These are phyloP conservation scores for Rutpela maculata DNA, from an alignment of 2,888 invertebrate species.

Conservation along the genomic window DNA sequence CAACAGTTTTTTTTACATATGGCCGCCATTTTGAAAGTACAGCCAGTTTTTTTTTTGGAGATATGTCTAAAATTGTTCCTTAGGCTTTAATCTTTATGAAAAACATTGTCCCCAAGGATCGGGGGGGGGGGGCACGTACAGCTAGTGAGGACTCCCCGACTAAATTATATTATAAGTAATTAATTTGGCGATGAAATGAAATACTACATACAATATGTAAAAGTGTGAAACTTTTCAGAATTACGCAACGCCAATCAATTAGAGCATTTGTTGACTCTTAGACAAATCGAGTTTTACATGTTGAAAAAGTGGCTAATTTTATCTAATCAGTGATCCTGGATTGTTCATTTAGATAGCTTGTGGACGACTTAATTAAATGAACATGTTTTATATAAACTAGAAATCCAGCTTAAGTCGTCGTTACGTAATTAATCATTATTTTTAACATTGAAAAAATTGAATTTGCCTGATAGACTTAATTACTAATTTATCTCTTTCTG, in stretches of 20 bases:
- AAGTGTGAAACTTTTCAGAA: not conserved
- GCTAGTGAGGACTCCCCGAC: too few relatives aligned
- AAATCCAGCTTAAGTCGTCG: not conserved
- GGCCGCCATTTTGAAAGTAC: too few relatives aligned
- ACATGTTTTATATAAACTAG: not conserved
- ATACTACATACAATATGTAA: not conserved
- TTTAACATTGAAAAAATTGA: not conserved
- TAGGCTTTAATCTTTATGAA: too few relatives aligned
- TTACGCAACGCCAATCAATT: not conserved
- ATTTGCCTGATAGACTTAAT: not conserved
- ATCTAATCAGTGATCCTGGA: not conserved
- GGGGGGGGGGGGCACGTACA: too few relatives aligned
- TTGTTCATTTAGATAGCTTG: not conserved
- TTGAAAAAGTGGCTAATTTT: not conserved
- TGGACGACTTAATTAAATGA: not conserved
- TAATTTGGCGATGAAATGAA: not conserved
- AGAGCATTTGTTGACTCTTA: not conserved
- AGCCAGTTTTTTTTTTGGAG: too few relatives aligned
- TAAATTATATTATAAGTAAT: too few relatives aligned
- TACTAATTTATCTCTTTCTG: not conserved
- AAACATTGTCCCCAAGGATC: too few relatives aligned
- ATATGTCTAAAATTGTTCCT: too few relatives aligned
- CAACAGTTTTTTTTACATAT: too few relatives aligned
- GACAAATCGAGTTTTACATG: not conserved
- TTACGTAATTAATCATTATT: slow-evolving; percentile 1